Conservation (phyloP, 2,113 vertebrate genomes). For the Vanacampus margaritifer region DNA sequence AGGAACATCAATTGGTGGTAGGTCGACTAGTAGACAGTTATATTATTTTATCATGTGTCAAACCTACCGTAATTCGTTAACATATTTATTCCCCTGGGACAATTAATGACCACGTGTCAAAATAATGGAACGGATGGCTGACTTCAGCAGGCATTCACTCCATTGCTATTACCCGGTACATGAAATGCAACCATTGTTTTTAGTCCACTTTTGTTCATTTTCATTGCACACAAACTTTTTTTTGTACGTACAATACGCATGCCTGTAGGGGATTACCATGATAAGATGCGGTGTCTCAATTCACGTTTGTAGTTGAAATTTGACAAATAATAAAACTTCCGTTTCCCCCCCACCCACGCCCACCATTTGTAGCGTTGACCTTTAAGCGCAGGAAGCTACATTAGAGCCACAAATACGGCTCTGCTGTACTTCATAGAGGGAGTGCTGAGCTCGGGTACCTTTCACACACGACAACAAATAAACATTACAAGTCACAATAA, state of each 20-base stretch:
- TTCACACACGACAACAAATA: not conserved
- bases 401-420: conserved; percentile 41
- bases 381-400: conserved; percentile 63
- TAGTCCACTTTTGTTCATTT: too few species aligned
- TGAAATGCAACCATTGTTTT: too few species aligned
- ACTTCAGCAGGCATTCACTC: too few species aligned
- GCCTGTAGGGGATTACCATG: not conserved
- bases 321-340: conserved; percentile 51
- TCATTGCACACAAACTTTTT: not conserved
- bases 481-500: too few species aligned
- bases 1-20: too few species aligned
- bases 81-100: too few species aligned
- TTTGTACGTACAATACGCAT: not conserved
- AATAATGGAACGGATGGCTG: too few species aligned
- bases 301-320: conserved; percentile 35
- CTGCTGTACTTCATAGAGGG: conserved; percentile 28
- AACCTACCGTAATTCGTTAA: too few species aligned
- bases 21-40: too few species aligned
- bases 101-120: too few species aligned
- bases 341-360: conserved; percentile 37
- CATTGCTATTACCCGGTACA: too few species aligned
- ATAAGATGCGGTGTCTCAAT: not conserved
- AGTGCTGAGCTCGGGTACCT: not conserved
- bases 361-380: conserved; percentile 57
- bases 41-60: too few species aligned